Percentiles rank a stretch among this genome's conserved stretches.
Evolutionary conservation across 2,888 invertebrate species (phyloP).

Genomic region (Synergus japonicus): DNA sequence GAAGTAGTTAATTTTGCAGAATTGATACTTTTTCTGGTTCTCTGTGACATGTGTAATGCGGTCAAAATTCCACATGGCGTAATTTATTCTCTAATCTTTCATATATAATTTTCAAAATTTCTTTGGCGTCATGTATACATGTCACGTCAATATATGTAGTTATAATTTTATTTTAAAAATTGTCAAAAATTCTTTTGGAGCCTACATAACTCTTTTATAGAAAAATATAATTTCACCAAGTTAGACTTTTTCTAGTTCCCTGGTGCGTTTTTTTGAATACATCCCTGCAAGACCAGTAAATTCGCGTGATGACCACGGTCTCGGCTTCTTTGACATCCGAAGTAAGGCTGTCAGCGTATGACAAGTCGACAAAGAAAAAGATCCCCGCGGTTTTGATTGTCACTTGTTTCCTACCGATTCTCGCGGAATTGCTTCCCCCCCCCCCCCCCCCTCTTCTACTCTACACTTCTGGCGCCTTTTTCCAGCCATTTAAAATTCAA

Average conservation of each 20-base stretch:
- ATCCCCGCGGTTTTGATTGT: constrained; percentile 72
- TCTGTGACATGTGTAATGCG: too few relatives aligned
- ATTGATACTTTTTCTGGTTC: too few relatives aligned
- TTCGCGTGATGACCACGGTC: constrained; percentile 60
- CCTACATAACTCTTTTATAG: too few relatives aligned
- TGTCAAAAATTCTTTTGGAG: too few relatives aligned
- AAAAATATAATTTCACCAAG: too few relatives aligned
- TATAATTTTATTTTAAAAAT: too few relatives aligned
- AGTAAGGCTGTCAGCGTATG: constrained; percentile 64
- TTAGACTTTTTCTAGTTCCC: background rate
- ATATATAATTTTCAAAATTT: too few relatives aligned
- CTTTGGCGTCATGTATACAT: too few relatives aligned
- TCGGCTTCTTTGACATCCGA: constrained; percentile 58
- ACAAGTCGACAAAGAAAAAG: constrained; percentile 68
- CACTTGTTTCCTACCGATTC: constrained; percentile 73
- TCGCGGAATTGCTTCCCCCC: constrained; percentile 42
- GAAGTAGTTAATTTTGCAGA: background rate
- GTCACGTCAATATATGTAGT: too few relatives aligned
- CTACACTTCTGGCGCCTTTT: constrained; percentile 20
- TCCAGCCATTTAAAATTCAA: constrained; percentile 64
- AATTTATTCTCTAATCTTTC: too few relatives aligned
- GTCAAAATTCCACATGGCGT: too few relatives aligned
- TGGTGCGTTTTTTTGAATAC: background rate
- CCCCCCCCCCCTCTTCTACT: constrained; percentile 42
- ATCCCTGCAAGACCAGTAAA: constrained; percentile 39